These are phyloP conservation scores for Bombycilla garrulus DNA, from an alignment of 2,113 vertebrate species.

Conservation along the genomic window DNA sequence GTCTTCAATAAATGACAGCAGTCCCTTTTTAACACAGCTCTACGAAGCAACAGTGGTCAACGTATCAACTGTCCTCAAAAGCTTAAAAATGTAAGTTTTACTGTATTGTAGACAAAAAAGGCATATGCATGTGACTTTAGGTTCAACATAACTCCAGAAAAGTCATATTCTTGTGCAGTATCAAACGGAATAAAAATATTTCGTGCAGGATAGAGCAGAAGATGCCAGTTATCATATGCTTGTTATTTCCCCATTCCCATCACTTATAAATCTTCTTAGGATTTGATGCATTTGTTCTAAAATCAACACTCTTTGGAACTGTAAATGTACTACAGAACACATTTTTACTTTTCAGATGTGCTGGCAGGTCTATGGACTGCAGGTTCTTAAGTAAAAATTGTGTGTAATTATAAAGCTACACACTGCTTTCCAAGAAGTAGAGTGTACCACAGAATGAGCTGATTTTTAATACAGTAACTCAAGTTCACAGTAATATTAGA, in stretches of 20 bases:
- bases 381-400: background rate
- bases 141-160: background rate
- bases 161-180: constrained; percentile 14
- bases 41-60: constrained; percentile 52
- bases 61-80: constrained; percentile 53
- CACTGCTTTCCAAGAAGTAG: background rate
- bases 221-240: constrained; percentile 65
- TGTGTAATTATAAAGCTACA: background rate
- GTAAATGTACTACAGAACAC: background rate
- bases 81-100: constrained; percentile 29
- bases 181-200: constrained; percentile 5
- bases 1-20: constrained; percentile 58
- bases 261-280: background rate
- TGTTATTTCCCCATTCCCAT: constrained; percentile 73
- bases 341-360: background rate
- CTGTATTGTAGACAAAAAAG: constrained; percentile 53
- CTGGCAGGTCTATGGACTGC: background rate
- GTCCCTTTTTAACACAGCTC: constrained; percentile 48
- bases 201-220: constrained; percentile 67
- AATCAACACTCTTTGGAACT: background rate
- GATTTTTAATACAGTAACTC: background rate
- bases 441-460: background rate
- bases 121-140: constrained; percentile 16
- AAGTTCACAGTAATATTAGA: background rate
- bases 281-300: constrained; percentile 8